Conservation (phyloP, 2,888 invertebrate species). For the Acleris sparsana region DNA sequence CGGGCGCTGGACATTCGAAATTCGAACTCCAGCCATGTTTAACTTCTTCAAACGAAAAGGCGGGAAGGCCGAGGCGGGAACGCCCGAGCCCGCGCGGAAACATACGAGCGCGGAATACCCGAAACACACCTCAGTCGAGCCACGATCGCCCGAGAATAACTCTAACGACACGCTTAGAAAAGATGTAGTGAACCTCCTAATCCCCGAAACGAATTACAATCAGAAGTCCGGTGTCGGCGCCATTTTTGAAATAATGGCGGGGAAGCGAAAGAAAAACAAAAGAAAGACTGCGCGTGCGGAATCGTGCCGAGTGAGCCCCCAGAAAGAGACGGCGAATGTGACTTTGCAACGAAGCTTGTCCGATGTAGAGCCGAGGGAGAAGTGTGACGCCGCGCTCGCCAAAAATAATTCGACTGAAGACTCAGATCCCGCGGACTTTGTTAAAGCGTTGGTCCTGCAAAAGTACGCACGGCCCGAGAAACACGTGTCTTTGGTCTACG, state of each 20-base stretch:
- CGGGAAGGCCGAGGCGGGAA: conserved; percentile 67
- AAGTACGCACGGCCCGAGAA: conserved; percentile 72
- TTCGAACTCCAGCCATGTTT: conserved; percentile 67
- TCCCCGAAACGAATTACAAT: conserved; percentile 71
- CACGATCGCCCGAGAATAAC: conserved; percentile 65
- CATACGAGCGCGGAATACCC: conserved; percentile 52
- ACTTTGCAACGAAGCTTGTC: conserved; percentile 60
- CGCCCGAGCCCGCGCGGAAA: conserved; percentile 53
- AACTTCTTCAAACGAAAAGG: conserved; percentile 77
- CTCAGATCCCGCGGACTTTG: conserved; percentile 68
- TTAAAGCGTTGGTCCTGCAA: conserved; percentile 74
- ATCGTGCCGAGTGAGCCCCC: conserved; percentile 61
- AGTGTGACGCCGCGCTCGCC: conserved; percentile 53
- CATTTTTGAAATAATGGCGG: conserved; percentile 76
- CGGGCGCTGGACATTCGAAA: conserved; percentile 59
- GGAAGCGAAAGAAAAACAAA: conserved; percentile 65
- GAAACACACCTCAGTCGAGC: conserved; percentile 56
- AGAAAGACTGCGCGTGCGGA: conserved; percentile 59
- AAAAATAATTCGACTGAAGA: conserved; percentile 63
- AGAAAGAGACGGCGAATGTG: conserved; percentile 53
- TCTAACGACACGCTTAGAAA: conserved; percentile 61
- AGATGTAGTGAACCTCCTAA: conserved; percentile 76
- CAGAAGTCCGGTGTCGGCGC: conserved; percentile 72
- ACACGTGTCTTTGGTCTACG: conserved; percentile 76
- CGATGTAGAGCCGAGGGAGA: conserved; percentile 45